Evolutionary conservation across 2,888 invertebrate genomes (phyloP).

Genomic region (Salticus scenicus): DNA sequence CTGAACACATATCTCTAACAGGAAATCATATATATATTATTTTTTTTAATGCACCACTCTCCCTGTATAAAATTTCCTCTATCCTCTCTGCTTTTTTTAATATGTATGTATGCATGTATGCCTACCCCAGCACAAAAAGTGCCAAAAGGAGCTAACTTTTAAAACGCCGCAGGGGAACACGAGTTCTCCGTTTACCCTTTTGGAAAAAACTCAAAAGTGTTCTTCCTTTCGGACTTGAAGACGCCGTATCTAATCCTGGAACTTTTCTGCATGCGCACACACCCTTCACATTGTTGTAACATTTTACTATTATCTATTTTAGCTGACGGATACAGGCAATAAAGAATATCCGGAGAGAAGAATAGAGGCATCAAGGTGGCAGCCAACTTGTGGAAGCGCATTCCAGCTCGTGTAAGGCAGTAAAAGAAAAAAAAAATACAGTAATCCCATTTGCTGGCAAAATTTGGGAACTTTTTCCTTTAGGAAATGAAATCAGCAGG

Average conservation of each 20-base stretch:
- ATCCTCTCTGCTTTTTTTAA: too few species aligned
- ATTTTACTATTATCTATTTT: slow-evolving; percentile 1
- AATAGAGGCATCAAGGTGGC: background rate
- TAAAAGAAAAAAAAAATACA: too few species aligned
- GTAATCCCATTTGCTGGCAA: too few species aligned
- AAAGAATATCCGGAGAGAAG: background rate
- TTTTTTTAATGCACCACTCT: too few species aligned
- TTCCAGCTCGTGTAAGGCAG: background rate
- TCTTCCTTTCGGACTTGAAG: background rate
- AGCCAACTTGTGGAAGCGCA: slow-evolving; percentile 6
- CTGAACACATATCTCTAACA: too few species aligned
- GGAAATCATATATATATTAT: too few species aligned
- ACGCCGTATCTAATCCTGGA: background rate
- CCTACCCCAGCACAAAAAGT: background rate
- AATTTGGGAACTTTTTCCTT: too few species aligned
- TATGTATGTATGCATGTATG: too few species aligned
- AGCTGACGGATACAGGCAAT: background rate
- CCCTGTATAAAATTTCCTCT: too few species aligned
- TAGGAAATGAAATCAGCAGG: too few species aligned
- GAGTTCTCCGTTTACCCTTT: slow-evolving; percentile 7
- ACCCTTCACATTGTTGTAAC: background rate
- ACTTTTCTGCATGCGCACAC: background rate
- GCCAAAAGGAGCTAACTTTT: background rate
- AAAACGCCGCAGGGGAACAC: background rate
- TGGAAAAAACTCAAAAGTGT: background rate